These are phyloP conservation scores for Mesoligia furuncula DNA, from an alignment of 2,888 invertebrate genomes.

Conservation along the genomic window DNA sequence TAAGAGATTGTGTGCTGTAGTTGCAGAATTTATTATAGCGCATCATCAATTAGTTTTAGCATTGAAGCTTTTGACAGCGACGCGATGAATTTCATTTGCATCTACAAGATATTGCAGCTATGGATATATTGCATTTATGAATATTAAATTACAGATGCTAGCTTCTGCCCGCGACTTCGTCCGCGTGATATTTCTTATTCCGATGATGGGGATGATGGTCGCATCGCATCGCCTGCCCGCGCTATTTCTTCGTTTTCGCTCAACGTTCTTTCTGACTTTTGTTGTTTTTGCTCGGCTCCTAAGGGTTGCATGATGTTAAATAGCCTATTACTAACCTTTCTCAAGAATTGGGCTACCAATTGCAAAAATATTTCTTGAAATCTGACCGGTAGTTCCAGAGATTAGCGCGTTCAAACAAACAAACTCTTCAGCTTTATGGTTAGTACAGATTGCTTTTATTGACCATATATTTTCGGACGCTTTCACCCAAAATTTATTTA, in stretches of 20 bases:
- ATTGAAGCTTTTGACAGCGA: slow-evolving; percentile 25
- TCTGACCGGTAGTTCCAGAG: too few species aligned
- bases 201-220: too few species aligned
- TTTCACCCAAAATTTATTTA: not conserved
- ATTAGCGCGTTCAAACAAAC: not conserved
- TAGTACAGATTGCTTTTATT: not conserved
- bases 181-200: not conserved
- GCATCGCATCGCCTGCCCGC: too few species aligned
- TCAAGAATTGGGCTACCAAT: not conserved
- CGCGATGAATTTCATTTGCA: slow-evolving; percentile 35
- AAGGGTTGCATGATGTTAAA: not conserved
- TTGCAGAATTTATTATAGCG: slow-evolving; percentile 11
- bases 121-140: slow-evolving; percentile 3
- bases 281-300: not conserved
- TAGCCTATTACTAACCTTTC: not conserved
- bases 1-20: slow-evolving; percentile 4
- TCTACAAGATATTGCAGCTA: slow-evolving; percentile 23
- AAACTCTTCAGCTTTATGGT: not conserved
- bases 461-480: not conserved
- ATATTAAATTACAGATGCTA: not conserved
- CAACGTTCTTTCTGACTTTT: too few species aligned
- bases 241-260: too few species aligned
- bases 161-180: not conserved
- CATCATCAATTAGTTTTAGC: slow-evolving; percentile 39
- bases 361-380: not conserved